A percentile compares a stretch with the other conserved stretches of the same genome.
phyloP scores from a whole-genome alignment of 2,113 vertebrate species.

The Pachypanchax playfairii region DNA sequence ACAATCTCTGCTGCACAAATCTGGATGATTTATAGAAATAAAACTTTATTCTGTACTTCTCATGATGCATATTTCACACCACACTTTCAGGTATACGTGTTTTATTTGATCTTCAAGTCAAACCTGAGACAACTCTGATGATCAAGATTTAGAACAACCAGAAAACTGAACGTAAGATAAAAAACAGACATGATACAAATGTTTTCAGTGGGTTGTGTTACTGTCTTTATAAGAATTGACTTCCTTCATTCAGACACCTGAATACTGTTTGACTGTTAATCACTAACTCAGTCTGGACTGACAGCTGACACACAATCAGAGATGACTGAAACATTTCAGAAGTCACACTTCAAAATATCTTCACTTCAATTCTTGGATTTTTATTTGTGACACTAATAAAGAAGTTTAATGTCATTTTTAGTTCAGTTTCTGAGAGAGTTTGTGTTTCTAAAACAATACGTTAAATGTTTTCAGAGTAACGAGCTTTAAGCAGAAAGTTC shows the following conservation, averaged over 20 bases:
- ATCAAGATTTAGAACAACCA: not conserved
- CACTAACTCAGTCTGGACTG: conserved; percentile 9
- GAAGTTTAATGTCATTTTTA: not conserved
- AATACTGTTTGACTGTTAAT: not conserved
- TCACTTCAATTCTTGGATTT: too few relatives aligned
- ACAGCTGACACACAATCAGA: not conserved
- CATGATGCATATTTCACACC: too few relatives aligned
- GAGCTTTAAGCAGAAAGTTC: not conserved
- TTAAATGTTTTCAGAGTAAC: too few relatives aligned
- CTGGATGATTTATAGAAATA: too few relatives aligned
- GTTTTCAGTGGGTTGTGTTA: not conserved
- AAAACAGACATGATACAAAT: not conserved
- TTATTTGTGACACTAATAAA: too few relatives aligned
- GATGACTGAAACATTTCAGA: too few relatives aligned
- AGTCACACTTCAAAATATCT: too few relatives aligned
- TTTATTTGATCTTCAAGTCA: not conserved
- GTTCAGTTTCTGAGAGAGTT: not conserved
- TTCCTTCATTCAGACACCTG: conserved; percentile 8
- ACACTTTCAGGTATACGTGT: too few relatives aligned
- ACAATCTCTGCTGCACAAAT: too few relatives aligned
- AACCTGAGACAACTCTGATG: not conserved
- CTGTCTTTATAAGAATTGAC: not conserved
- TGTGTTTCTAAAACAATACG: too few relatives aligned
- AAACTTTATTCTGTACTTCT: too few relatives aligned
- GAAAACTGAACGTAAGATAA: not conserved